Evolutionary conservation across 2,797 vertebrate genomes (phyloP).

Genomic region (Florisuga fusca): DNA sequence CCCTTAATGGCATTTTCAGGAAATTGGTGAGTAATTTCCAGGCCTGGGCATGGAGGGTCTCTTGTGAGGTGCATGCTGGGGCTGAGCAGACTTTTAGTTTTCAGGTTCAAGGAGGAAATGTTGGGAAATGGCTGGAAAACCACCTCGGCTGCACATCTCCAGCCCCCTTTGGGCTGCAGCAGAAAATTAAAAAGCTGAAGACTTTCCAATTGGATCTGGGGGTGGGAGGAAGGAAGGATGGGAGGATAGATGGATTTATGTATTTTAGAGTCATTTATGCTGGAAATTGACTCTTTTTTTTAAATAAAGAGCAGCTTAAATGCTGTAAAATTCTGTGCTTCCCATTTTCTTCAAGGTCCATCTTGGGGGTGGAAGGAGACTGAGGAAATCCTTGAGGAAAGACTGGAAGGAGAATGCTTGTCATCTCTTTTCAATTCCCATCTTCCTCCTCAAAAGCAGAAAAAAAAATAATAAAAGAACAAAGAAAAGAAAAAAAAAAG

Average conservation of each 20-base stretch:
- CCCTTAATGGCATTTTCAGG: background rate
- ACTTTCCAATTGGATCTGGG: background rate
- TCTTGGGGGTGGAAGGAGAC: background rate
- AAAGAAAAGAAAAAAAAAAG: too few relatives aligned
- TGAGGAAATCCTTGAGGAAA: background rate
- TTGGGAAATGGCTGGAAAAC: background rate
- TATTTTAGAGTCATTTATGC: background rate
- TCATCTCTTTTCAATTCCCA: background rate
- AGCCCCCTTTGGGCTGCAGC: background rate
- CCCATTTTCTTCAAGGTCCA: background rate
- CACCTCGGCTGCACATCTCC: accelerated
- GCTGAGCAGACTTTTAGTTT: background rate
- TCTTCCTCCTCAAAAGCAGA: background rate
- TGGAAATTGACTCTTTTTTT: background rate
- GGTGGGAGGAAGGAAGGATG: background rate
- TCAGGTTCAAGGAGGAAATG: background rate
- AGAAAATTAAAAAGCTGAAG: background rate
- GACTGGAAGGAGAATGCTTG: accelerated
- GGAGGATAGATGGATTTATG: too few relatives aligned
- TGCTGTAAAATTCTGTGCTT: background rate
- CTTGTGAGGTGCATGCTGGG: background rate
- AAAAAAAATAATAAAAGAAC: too few relatives aligned
- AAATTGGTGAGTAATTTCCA: background rate
- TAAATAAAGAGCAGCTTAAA: background rate
- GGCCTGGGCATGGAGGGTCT: background rate